Evolutionary conservation across 2,797 vertebrate species (phyloP), one percentile per base, ranked within the genome.

Genomic region (Neosilurus hyrtlii): DNA sequence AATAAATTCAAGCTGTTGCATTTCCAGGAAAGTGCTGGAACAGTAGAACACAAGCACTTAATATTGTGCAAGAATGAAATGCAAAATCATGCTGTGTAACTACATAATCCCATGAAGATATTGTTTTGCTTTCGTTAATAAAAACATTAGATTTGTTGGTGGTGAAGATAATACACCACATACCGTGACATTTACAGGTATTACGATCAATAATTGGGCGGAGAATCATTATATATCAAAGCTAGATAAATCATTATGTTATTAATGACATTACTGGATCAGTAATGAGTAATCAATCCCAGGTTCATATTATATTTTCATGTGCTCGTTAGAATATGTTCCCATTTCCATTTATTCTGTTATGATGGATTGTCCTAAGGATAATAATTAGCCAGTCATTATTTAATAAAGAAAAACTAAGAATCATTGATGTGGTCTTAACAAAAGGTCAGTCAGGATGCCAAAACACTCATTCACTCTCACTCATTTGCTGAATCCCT

Each of bases 1-100:
- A 76, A 80, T 85, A 89, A 90, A 91, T 90, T 87, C 84, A 66
- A 86, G 84, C 74, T 24, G 56, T 61, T 62, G 86, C 83, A 86
- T 88, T 88, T 86, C 62, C 70, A 84, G 71, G 78, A 88, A 71
- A 72, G 35, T 7, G 9, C 80, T 82, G 79, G 80, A 84, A 37
- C 82, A 18, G n/a, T 11, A 63, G 59, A 63, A 63, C 30, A n/a
- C 30, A 43, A 3, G 74, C 74, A 37, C 37, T 76, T 61, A 61
- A 76, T 61, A 61, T 15, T 37, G 73, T 59, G 18, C 54, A 9
- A 57, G 56, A 22, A 43, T 61, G 57, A 62, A 76, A 76, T 22
- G 56, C 30, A 63, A 18, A 59, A 18, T 62, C 59, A 16, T 11
- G 22, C 56, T 72, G n/a, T 26, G 8, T 24, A 16, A 22, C 26